These are phyloP conservation scores for Bubalus kerabau DNA, from an alignment of 2,113 vertebrate genomes.

Conservation along the genomic window DNA sequence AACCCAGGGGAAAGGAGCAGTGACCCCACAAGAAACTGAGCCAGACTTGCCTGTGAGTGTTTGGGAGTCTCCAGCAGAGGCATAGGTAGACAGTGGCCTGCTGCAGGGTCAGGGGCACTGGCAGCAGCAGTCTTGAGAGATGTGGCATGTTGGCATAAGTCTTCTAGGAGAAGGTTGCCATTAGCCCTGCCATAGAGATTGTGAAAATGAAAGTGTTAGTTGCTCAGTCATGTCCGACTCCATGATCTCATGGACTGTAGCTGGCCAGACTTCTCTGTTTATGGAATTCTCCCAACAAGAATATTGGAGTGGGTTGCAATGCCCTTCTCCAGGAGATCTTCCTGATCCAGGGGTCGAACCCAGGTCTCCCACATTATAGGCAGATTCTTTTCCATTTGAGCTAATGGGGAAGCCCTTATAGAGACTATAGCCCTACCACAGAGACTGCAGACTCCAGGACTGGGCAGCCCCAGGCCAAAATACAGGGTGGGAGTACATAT, in stretches of 20 bases:
- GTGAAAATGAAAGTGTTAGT: not conserved
- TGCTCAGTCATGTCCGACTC: not conserved
- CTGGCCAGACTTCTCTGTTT: not conserved
- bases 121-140: not conserved
- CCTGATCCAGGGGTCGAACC: fast-evolving
- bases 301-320: not conserved
- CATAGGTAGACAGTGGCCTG: not conserved
- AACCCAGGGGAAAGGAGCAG: not conserved
- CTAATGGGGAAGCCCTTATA: fast-evolving
- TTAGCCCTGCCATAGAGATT: not conserved
- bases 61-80: fast-evolving
- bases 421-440: not conserved
- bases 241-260: not conserved
- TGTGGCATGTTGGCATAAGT: not conserved
- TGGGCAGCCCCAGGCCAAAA: not conserved
- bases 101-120: not conserved
- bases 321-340: not conserved
- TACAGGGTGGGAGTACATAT: not conserved
- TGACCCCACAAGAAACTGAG: not conserved
- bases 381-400: not conserved
- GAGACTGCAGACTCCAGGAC: not conserved
- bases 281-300: fast-evolving
- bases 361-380: not conserved
- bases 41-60: not conserved
- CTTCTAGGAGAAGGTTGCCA: not conserved